phyloP scores from a whole-genome alignment of 2,797 vertebrate genomes.

The Triplophysa bombifrons region DNA sequence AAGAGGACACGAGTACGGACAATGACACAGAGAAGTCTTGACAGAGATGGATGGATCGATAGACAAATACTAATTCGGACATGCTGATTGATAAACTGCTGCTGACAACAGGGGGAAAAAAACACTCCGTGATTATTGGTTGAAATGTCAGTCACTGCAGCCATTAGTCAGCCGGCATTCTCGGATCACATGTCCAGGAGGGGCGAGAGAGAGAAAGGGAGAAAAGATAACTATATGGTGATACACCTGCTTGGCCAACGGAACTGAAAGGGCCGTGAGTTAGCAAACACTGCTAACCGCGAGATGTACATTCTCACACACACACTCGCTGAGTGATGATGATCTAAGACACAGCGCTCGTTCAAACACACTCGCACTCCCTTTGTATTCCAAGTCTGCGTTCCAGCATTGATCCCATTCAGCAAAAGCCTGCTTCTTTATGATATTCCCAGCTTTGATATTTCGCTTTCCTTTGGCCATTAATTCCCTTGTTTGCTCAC shows the following conservation, averaged over 20 bases:
- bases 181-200: slow-evolving; percentile 75
- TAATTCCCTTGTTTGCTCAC: slow-evolving; percentile 58
- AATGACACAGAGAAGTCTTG: slow-evolving; percentile 69
- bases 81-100: slow-evolving; percentile 83
- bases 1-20: slow-evolving; percentile 56
- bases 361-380: slow-evolving; percentile 33
- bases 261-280: slow-evolving; percentile 5
- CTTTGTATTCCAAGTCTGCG: slow-evolving; percentile 38
- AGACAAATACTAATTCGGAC: slow-evolving; percentile 81
- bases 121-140: slow-evolving; percentile 80
- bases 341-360: slow-evolving; percentile 26
- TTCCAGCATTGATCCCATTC: slow-evolving; percentile 51
- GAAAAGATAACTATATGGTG: neutral
- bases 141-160: slow-evolving; percentile 80
- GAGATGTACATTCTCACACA: slow-evolving; percentile 27
- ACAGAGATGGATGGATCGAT: slow-evolving; percentile 75
- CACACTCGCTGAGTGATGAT: neutral
- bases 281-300: slow-evolving; percentile 46
- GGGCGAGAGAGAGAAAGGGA: neutral
- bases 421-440: slow-evolving; percentile 50
- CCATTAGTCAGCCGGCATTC: slow-evolving; percentile 70
- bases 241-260: slow-evolving; percentile 47
- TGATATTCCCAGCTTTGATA: slow-evolving; percentile 54
- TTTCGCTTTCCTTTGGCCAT: slow-evolving; percentile 53
- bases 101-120: slow-evolving; percentile 78